Evolutionary conservation across 2,113 vertebrate genomes (phyloP).

Genomic region (Hippoglossus stenolepis): DNA sequence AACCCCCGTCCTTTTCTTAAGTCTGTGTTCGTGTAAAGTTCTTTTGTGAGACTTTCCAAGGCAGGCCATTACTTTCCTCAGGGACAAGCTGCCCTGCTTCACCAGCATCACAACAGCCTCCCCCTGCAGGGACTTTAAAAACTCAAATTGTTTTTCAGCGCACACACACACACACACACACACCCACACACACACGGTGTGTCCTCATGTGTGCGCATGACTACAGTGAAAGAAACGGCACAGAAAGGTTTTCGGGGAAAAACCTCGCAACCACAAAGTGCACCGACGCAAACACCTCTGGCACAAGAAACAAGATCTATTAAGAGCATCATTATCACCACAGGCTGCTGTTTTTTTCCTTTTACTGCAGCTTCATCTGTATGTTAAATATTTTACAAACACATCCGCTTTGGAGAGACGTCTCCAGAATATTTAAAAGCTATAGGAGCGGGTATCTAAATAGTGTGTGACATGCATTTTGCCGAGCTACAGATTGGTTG

Average conservation of each 20-base stretch:
- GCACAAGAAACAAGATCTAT: background rate
- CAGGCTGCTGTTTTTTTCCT: background rate
- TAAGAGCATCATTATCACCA: constrained; percentile 14
- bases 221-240: background rate
- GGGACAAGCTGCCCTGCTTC: constrained; percentile 42
- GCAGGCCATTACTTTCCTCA: constrained; percentile 49
- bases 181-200: background rate
- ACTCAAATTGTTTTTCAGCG: background rate
- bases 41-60: constrained; percentile 50
- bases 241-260: background rate
- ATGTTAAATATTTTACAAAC: background rate
- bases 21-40: constrained; percentile 8
- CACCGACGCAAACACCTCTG: background rate
- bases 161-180: background rate
- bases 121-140: constrained; percentile 19
- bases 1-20: constrained; percentile 28
- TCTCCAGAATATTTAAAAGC: no score
- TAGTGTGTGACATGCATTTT: background rate
- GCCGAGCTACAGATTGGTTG: no score
- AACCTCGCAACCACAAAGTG: background rate
- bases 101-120: constrained; percentile 18
- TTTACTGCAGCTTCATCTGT: background rate
- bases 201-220: background rate
- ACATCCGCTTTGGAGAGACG: background rate
- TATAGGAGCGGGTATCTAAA: background rate